These are phyloP conservation scores for Pammene fasciana DNA, from an alignment of 2,888 invertebrate genomes.

Conservation along the genomic window DNA sequence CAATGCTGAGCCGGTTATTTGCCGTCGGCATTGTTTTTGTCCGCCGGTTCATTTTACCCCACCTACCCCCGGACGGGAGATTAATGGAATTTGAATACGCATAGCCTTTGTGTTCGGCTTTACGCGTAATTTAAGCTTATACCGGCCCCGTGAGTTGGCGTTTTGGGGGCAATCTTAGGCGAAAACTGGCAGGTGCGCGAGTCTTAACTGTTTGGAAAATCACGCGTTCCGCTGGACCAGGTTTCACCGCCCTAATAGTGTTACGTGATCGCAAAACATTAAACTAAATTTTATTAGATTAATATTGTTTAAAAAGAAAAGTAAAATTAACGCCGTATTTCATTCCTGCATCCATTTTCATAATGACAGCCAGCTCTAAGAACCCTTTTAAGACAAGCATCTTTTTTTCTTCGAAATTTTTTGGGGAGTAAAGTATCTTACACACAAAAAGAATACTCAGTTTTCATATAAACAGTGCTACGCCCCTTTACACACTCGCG, in stretches of 20 bases:
- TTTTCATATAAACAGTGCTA: constrained; percentile 43
- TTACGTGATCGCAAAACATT: not conserved
- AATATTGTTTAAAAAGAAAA: no score
- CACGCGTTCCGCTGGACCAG: constrained; percentile 53
- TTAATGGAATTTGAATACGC: constrained; percentile 84
- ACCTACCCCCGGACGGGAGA: constrained; percentile 77
- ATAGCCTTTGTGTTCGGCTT: constrained; percentile 82
- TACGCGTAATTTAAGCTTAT: constrained; percentile 82
- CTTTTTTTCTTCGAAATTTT: no score
- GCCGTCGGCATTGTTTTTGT: constrained; percentile 84
- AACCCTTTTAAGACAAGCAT: no score
- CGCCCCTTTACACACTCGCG: constrained; percentile 20
- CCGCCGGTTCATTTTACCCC: constrained; percentile 82
- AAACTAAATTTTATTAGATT: no score
- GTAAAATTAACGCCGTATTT: no score
- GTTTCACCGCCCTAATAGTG: constrained; percentile 52
- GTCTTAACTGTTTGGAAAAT: constrained; percentile 64
- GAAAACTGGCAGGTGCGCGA: constrained; percentile 67
- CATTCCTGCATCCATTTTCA: no score
- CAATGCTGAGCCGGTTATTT: constrained; percentile 84
- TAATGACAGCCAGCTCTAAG: no score
- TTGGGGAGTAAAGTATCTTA: no score
- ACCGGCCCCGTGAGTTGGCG: constrained; percentile 78
- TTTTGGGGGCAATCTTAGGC: constrained; percentile 72
- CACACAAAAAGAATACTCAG: not conserved